A percentile compares a stretch with the other conserved stretches of the same genome.
Conservation (phyloP, 2,113 vertebrate species). For the Aspidoscelis tigris region DNA sequence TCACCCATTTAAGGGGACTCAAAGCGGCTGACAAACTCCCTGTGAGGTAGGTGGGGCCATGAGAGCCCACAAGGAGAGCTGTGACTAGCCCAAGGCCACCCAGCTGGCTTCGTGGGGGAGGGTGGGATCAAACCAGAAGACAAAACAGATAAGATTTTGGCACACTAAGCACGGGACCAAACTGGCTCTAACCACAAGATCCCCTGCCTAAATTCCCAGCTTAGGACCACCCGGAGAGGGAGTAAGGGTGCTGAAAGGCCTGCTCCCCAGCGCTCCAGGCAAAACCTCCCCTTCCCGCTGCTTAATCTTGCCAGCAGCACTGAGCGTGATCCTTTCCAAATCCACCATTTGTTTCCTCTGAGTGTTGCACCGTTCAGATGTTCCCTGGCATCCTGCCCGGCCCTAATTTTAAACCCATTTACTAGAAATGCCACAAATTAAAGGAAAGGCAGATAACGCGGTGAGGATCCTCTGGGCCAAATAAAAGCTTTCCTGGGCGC, state of each 20-base stretch:
- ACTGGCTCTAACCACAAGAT: too few species aligned
- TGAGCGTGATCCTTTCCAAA: conserved; percentile 58
- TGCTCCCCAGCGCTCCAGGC: neutral
- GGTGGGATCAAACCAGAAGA: too few species aligned
- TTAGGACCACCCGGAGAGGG: neutral
- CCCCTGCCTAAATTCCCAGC: neutral
- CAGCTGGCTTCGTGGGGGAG: too few species aligned
- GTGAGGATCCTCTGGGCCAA: conserved; percentile 79
- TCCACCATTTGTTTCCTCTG: conserved; percentile 13
- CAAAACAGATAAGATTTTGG: neutral
- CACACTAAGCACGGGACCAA: too few species aligned
- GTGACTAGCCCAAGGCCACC: too few species aligned
- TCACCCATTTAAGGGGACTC: too few species aligned
- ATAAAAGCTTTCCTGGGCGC: conserved; percentile 71
- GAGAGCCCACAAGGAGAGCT: too few species aligned
- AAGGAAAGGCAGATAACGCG: conserved; percentile 82
- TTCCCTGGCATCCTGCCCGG: conserved; percentile 76
- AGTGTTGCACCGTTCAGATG: conserved; percentile 62
- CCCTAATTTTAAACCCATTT: conserved; percentile 85
- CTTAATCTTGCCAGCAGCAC: conserved; percentile 31
- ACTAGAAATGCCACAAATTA: conserved; percentile 85
- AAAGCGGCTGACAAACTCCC: too few species aligned
- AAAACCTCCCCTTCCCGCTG: conserved; percentile 1
- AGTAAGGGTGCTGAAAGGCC: neutral
- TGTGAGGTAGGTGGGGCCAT: too few species aligned